Conservation (phyloP, 2,888 invertebrate species). For the Papilio demoleus region DNA sequence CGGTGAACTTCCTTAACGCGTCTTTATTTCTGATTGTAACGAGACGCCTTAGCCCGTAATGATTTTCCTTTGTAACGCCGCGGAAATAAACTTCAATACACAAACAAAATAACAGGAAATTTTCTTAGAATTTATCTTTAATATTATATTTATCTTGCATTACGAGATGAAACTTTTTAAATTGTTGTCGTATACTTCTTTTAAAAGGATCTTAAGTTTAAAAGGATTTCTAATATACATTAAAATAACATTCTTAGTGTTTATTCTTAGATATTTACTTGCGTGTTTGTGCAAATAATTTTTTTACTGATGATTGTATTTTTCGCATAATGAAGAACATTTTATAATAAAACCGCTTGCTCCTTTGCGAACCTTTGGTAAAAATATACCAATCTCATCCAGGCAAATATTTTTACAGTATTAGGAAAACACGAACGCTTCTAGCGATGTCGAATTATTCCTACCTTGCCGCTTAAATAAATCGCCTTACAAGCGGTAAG, state of each 20-base stretch:
- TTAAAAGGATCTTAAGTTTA: background rate
- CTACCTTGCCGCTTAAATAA: constrained; percentile 40
- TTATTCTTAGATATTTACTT: too few relatives aligned
- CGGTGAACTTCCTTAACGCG: constrained; percentile 64
- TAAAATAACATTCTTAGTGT: too few relatives aligned
- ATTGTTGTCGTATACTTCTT: background rate
- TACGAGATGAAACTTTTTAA: background rate
- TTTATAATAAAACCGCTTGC: too few relatives aligned
- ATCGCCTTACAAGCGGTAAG: constrained; percentile 39
- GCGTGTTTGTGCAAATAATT: too few relatives aligned
- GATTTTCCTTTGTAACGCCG: constrained; percentile 45
- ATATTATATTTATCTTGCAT: constrained; percentile 21
- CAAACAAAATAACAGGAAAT: constrained; percentile 35
- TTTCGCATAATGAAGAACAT: too few relatives aligned
- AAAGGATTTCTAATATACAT: background rate
- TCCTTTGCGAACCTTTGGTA: background rate
- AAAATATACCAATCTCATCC: constrained; percentile 10
- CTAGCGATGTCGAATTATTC: constrained; percentile 39
- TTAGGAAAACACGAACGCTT: constrained; percentile 38
- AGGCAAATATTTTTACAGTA: constrained; percentile 24
- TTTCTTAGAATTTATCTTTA: constrained; percentile 27
- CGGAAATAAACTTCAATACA: constrained; percentile 39
- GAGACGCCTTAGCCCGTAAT: constrained; percentile 52
- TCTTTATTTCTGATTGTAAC: constrained; percentile 71
- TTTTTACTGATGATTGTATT: too few relatives aligned